phyloP scores from a whole-genome alignment of 2,888 invertebrate species.

The Papilio elwesi region DNA sequence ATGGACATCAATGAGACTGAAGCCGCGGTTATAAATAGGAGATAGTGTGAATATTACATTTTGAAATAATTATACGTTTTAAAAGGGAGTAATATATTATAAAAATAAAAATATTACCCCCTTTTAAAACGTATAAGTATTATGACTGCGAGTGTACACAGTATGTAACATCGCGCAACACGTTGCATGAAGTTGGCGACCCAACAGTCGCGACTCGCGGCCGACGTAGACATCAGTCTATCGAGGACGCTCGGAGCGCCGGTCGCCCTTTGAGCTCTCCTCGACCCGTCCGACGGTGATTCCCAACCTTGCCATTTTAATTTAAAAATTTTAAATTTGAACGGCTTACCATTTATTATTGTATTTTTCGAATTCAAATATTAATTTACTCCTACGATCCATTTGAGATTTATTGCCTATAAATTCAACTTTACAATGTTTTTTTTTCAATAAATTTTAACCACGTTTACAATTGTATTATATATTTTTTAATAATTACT shows the following conservation, averaged over 20 bases:
- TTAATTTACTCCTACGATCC: not conserved
- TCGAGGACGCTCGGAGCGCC: conserved; percentile 36
- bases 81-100: too few species aligned
- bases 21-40: too few species aligned
- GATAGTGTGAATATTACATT: too few species aligned
- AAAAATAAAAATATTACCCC: too few species aligned
- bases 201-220: not conserved
- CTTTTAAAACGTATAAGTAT: too few species aligned
- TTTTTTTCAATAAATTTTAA: too few species aligned
- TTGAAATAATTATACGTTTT: too few species aligned
- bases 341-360: not conserved
- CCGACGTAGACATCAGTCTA: conserved; percentile 41
- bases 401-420: too few species aligned
- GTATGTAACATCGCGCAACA: conserved; percentile 17
- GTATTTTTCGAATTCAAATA: not conserved
- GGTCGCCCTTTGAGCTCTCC: conserved; percentile 36
- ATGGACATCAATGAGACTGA: too few species aligned
- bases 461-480: too few species aligned
- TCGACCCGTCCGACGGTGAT: not conserved
- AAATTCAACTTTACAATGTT: too few species aligned
- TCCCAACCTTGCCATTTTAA: not conserved
- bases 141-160: conserved; percentile 7
- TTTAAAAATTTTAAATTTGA: not conserved
- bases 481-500: too few species aligned
- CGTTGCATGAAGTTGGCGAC: conserved; percentile 21